Evolutionary conservation across 2,888 invertebrate species (phyloP), one percentile per base, ranked within the genome.

Genomic region (Leptura quadrifasciata): DNA sequence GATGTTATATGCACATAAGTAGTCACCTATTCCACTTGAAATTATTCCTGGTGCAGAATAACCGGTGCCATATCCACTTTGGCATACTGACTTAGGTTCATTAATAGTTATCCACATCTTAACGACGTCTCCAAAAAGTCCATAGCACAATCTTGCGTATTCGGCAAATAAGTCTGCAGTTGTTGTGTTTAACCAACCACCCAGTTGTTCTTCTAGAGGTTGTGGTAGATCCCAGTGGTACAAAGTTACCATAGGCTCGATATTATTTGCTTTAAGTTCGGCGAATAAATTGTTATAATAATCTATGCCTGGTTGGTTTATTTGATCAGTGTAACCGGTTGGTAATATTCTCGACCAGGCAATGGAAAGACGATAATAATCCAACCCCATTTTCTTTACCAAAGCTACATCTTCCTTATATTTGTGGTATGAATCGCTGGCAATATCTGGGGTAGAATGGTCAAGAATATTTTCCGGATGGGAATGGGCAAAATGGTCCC

Each of bases 361-460:
- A 68, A 79, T 79, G 12, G 79, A 79, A 5, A 79, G 77, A 55
- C 83, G 77, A 85, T 93, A 93, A 84, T 90, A 90, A 65, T 89
- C 82, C 1, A 92, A 90, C 0, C 93, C 93, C 1, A 94, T 87
- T 21, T 90, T 85, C 74, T 90, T 90, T 70, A 94, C 83, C 63
- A 93, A 85, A 27, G 88, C 84, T 0, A 94, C 91, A 81, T 95
- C 95, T 57, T 92, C 91, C 82, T 90, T 90, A 86, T 91, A 92
- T 81, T 89, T 91, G 87, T 94, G 92, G 86, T 94, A 94, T 20
- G 94, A 93, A 86, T 94, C 93, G 72, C 92, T 92, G 0, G 94
- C 92, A 0, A 93, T 88, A 83, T 94, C 93, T 0, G 91, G 94
- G 70, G 91, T 94, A 20, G 77, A 76, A 21, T 67, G 35, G 47